Base-by-base conservation (phyloP, 2,113 vertebrate species). In the Eptesicus fuscus region DNA sequence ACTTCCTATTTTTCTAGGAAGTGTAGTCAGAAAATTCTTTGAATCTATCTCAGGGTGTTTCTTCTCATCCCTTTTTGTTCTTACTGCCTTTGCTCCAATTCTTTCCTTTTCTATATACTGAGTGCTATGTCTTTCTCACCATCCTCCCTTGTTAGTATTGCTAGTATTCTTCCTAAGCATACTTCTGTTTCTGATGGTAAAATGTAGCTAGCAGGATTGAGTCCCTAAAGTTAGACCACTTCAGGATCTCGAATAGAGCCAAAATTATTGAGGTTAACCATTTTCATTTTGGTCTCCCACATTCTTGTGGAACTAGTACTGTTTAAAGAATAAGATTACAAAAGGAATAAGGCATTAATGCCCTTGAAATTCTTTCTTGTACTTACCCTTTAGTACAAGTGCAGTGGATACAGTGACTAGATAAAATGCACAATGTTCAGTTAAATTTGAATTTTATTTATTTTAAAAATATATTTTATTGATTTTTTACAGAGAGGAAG, bases 391-490 rank as follows among this genome's bases (percentile, higher is more conserved):
- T 82, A 83, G 30, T 37, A 89, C 13, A 53, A 73, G 18, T 71
- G 7, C 84, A 32, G 37, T 63, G 3, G 9, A 51, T 11, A 42
- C 9, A 56, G 11, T 83, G 11, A 32, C 9, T 12, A 47, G 53
- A 74, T 79, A 90, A 53, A 89, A 73, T 63, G 20, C 23, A 91
- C 1, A 22, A 73, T 88, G 13, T 23, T 42, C 3, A 94, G 25
- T 61, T 91, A 78, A 61, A 69, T 84, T 86, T 91, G 67, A 94
- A 93, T 89, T 90, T 93, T 83, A 63, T 51, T 51, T 51, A 51
- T 51, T 51, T 51, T 51, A 17, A 5, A 51, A 51, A 17, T 17
- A 17, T 17, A 51, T 17, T 51, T 51, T 51, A 51, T 51, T 51
- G 49, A 51, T 51, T 51, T 51, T 51, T 51, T 51, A 17, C 16